These are phyloP conservation scores for Scaeva pyrastri DNA, from an alignment of 2,888 invertebrate species.

Conservation along the genomic window DNA sequence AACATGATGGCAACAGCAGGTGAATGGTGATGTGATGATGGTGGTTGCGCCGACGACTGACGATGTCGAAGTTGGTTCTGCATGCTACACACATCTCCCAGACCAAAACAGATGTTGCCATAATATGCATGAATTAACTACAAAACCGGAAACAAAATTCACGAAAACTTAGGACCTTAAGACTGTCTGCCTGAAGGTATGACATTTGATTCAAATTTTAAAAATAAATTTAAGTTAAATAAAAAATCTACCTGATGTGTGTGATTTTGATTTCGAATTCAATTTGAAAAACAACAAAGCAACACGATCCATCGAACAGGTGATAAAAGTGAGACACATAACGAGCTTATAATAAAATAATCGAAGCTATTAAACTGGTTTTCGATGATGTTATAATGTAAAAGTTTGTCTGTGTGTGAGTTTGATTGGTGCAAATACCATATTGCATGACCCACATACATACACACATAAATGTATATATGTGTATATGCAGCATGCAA, in stretches of 20 bases:
- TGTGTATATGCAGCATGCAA: conserved; percentile 28
- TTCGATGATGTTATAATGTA: conserved; percentile 7
- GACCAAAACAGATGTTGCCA: conserved; percentile 19
- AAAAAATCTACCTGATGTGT: conserved; percentile 46
- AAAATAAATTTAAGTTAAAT: conserved; percentile 34
- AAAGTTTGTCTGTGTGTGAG: conserved; percentile 3
- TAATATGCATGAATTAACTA: not conserved
- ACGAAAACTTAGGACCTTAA: not conserved
- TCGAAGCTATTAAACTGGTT: conserved; percentile 61
- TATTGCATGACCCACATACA: conserved; percentile 70
- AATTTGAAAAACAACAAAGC: conserved; percentile 6
- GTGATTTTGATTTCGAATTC: not conserved
- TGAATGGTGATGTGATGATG: conserved; percentile 31
- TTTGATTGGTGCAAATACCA: conserved; percentile 52
- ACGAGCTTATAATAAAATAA: too few species aligned
- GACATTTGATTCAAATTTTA: not conserved
- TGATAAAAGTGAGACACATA: conserved; percentile 16
- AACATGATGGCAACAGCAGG: not conserved
- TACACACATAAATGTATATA: too few species aligned
- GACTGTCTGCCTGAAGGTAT: not conserved
- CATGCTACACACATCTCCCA: conserved; percentile 48
- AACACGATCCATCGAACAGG: conserved; percentile 44
- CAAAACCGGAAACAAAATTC: conserved; percentile 47
- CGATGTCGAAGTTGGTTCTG: not conserved
- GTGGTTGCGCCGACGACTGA: not conserved